These are phyloP conservation scores for Plecturocebus donacophilus DNA, from an alignment of 2,113 vertebrate species.

Conservation along the genomic window DNA sequence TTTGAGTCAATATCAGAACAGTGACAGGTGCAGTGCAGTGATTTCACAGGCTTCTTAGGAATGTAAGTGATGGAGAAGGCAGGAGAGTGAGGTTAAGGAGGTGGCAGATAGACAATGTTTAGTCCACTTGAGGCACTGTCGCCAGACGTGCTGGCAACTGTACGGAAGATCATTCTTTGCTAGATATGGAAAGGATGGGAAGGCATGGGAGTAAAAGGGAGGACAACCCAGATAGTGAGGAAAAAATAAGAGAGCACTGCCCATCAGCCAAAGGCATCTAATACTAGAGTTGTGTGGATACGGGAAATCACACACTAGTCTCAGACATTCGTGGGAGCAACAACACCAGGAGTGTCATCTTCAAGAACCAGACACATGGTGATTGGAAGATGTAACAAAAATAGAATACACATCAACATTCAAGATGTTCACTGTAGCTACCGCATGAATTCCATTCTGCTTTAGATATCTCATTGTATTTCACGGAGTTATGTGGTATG, in stretches of 20 bases:
- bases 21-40: neutral
- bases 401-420: neutral
- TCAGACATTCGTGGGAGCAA: neutral
- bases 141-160: neutral
- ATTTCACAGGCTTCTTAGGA: neutral
- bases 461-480: neutral
- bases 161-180: neutral
- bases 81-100: neutral
- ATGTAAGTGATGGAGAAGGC: neutral
- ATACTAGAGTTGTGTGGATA: neutral
- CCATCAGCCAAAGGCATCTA: neutral
- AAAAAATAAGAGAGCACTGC: neutral
- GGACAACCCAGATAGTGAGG: neutral
- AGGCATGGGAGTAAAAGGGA: neutral
- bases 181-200: neutral
- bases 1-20: neutral
- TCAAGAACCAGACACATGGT: constrained; percentile 7
- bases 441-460: neutral
- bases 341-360: neutral
- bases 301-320: neutral
- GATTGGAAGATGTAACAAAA: constrained; percentile 35
- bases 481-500: neutral
- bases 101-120: neutral
- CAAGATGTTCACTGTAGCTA: neutral
- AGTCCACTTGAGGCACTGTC: neutral